These are phyloP conservation scores for Astropecten irregularis DNA, from an alignment of 53 echinoderm and acorn worm species.

Conservation along the genomic window DNA sequence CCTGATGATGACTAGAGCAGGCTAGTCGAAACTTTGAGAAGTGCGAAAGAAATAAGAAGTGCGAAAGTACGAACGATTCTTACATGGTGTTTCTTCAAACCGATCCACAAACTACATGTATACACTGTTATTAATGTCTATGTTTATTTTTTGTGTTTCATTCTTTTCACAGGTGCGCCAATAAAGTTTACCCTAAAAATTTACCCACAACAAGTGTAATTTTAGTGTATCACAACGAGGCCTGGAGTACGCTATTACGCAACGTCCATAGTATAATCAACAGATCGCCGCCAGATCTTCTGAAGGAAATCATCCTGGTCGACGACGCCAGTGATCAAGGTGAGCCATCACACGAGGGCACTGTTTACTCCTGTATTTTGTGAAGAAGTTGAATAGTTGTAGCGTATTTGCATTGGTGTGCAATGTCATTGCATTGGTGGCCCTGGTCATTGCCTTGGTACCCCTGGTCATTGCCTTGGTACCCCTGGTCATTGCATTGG, in stretches of 20 bases:
- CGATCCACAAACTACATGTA: no score
- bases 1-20: no score
- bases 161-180: slow-evolving; percentile 60
- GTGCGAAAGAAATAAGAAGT: no score
- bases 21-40: no score
- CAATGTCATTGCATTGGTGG: no score
- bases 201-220: slow-evolving; percentile 95
- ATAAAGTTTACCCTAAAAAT: slow-evolving; percentile 78
- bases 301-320: slow-evolving; percentile 87
- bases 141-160: background rate
- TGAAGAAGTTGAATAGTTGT: background rate
- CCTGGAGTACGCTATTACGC: slow-evolving; percentile 89
- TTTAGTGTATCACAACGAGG: slow-evolving; percentile 93
- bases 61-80: no score
- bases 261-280: slow-evolving; percentile 96
- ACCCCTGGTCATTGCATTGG: no score
- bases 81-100: no score
- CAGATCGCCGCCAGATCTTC: slow-evolving; percentile 77
- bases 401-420: background rate
- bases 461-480: no score
- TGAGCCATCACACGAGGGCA: background rate
- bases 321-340: slow-evolving; percentile 97
- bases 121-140: no score
- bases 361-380: background rate
- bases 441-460: no score